Evolutionary conservation across 2,113 vertebrate species (phyloP).

Genomic region (Casuarius casuarius): DNA sequence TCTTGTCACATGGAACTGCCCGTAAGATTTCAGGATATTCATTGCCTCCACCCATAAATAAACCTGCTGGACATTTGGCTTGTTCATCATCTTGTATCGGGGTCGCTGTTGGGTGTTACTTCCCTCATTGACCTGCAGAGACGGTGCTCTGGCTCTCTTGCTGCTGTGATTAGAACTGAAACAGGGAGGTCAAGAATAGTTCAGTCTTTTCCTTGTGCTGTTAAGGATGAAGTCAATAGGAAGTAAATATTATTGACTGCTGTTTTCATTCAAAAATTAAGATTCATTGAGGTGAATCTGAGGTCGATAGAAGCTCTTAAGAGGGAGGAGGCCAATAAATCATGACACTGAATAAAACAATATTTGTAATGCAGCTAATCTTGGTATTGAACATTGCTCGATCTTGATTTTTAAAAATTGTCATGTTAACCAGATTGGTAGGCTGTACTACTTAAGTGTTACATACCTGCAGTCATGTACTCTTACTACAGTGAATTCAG

Average conservation of each 20-base stretch:
- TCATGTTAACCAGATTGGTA: not conserved
- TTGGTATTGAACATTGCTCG: not conserved
- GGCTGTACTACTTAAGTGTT: not conserved
- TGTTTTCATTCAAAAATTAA: conserved; percentile 70
- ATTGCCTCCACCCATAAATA: not conserved
- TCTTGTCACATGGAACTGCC: not conserved
- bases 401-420: not conserved
- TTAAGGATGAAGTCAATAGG: conserved; percentile 53
- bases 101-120: not conserved
- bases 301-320: conserved; percentile 57
- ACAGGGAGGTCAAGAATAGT: conserved; percentile 53
- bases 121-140: not conserved
- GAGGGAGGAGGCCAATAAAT: conserved; percentile 50
- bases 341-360: conserved; percentile 37
- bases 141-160: not conserved
- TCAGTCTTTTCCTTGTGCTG: conserved; percentile 43
- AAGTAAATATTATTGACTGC: conserved; percentile 71
- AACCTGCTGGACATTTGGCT: not conserved
- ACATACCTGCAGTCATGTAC: not conserved
- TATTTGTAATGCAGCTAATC: conserved; percentile 52
- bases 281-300: conserved; percentile 68
- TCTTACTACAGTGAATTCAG: not conserved
- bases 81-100: not conserved
- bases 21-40: not conserved
- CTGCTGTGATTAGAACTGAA: conserved; percentile 13